Conservation (phyloP, 1,140 invertebrate species). For the Hypsibius dujardini region DNA sequence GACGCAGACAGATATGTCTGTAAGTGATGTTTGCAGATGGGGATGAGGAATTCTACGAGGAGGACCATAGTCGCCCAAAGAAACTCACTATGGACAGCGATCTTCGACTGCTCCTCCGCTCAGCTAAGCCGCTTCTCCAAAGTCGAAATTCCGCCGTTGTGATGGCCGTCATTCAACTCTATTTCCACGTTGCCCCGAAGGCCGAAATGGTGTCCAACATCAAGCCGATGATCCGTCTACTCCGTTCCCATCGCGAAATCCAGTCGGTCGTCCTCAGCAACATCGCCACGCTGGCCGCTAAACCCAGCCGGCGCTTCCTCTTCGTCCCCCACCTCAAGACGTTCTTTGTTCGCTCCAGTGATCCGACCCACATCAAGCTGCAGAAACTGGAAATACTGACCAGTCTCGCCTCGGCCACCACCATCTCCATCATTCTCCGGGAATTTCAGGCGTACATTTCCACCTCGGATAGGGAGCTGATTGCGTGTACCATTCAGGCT, state of each 20-base stretch:
- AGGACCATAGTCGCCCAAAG: conserved; percentile 27
- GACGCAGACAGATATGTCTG: too few species aligned
- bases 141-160: conserved; percentile 73
- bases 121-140: conserved; percentile 80
- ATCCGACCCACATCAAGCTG: conserved; percentile 87
- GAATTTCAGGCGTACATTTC: conserved; percentile 96
- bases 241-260: conserved; percentile 71
- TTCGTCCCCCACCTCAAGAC: conserved; percentile 96
- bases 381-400: conserved; percentile 95
- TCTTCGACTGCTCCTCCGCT: conserved; percentile 64
- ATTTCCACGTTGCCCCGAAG: conserved; percentile 79
- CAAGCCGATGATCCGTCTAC: conserved; percentile 75
- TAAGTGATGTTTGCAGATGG: conserved; percentile 15
- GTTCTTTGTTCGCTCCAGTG: conserved; percentile 89
- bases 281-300: conserved; percentile 76
- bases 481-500: conserved; percentile 89
- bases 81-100: conserved; percentile 57
- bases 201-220: conserved; percentile 67
- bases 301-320: conserved; percentile 44
- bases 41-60: conserved; percentile 26
- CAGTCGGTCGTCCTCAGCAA: conserved; percentile 88
- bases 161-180: conserved; percentile 38
- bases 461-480: conserved; percentile 79
- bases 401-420: conserved; percentile 80
- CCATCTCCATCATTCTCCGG: conserved; percentile 77